These are phyloP conservation scores for Motacilla alba DNA, from an alignment of 2,113 vertebrate species.

Conservation along the genomic window DNA sequence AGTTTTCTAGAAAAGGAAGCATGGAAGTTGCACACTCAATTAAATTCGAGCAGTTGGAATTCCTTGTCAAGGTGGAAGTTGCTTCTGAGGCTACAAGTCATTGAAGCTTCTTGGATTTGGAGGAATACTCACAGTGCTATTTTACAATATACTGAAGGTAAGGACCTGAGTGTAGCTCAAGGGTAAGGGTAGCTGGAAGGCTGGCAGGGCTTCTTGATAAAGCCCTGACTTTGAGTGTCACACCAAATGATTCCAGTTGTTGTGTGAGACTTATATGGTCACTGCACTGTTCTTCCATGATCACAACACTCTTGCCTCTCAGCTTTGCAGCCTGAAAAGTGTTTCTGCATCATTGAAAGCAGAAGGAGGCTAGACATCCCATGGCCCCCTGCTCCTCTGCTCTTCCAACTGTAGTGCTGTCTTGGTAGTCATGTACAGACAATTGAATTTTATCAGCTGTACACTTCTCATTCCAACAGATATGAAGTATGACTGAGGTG, in stretches of 20 bases:
- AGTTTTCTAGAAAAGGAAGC: not conserved
- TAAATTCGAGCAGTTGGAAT: not conserved
- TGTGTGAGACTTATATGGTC: not conserved
- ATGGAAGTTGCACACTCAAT: not conserved
- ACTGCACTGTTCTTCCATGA: not conserved
- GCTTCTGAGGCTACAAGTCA: not conserved
- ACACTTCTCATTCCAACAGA: fast-evolving
- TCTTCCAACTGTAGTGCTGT: not conserved
- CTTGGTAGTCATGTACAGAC: not conserved
- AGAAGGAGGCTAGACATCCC: not conserved
- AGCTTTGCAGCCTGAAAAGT: not conserved
- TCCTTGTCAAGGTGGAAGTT: not conserved
- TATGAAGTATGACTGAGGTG: not conserved
- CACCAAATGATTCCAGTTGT: not conserved
- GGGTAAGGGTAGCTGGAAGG: not conserved
- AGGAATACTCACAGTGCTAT: not conserved
- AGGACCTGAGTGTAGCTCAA: not conserved
- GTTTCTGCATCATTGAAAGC: not conserved
- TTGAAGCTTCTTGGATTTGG: not conserved
- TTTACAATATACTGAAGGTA: not conserved
- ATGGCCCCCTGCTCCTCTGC: not conserved
- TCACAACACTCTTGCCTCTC: not conserved
- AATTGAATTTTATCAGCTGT: not conserved
- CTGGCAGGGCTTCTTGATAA: not conserved
- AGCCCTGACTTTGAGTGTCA: not conserved